phyloP scores from a whole-genome alignment of 1,140 invertebrate species.

The Rhagoletis pomonella region DNA sequence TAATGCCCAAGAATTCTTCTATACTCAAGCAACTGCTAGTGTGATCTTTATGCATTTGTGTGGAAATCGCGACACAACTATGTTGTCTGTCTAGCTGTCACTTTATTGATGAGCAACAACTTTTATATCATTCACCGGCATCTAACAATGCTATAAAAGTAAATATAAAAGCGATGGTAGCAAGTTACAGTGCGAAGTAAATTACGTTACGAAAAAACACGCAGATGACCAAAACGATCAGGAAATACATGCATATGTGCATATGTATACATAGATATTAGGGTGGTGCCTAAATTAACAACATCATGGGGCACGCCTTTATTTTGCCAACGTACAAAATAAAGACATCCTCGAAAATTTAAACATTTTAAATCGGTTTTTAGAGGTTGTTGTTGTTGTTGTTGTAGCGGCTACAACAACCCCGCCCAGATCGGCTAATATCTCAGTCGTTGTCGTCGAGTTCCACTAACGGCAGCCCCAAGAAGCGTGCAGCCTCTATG shows the following conservation, averaged over 20 bases:
- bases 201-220: background rate
- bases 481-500: too few relatives aligned
- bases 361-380: too few relatives aligned
- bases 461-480: too few relatives aligned
- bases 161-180: background rate
- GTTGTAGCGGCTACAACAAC: too few relatives aligned
- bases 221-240: background rate
- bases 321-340: too few relatives aligned
- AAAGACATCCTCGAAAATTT: too few relatives aligned
- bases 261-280: background rate
- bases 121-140: conserved; percentile 40
- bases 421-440: too few relatives aligned
- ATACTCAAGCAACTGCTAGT: background rate
- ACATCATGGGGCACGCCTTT: too few relatives aligned
- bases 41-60: background rate
- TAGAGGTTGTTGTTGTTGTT: background rate
- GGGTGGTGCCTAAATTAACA: too few relatives aligned
- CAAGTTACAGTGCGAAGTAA: conserved; percentile 27
- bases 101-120: conserved; percentile 47
- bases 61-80: background rate
- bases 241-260: background rate
- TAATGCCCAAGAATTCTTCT: background rate
- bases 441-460: too few relatives aligned
- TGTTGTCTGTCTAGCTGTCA: conserved; percentile 18
- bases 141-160: background rate